Conservation (phyloP, 2,888 invertebrate species). For the Malachius bipustulatus region DNA sequence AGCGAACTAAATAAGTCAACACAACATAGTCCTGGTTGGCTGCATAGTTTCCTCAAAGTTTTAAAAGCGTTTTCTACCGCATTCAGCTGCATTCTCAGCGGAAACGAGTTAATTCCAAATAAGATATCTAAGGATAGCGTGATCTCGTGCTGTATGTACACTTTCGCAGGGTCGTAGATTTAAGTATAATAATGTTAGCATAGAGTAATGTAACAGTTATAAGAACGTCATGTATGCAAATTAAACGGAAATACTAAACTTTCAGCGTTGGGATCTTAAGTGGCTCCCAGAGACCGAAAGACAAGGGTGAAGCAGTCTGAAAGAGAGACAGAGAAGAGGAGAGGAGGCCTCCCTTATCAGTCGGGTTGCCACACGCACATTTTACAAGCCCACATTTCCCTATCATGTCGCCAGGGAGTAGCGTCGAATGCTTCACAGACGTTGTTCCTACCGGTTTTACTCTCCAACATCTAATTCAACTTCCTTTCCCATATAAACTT, state of each 20-base stretch:
- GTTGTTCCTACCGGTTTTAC: conserved; percentile 10
- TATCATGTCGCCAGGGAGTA: conserved; percentile 26
- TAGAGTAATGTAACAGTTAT: conserved; percentile 25
- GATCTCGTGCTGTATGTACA: background rate
- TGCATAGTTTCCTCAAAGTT: too few species aligned
- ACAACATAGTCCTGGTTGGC: too few species aligned
- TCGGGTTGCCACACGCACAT: conserved; percentile 26
- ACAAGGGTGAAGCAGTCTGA: too few species aligned
- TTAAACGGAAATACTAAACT: conserved; percentile 26
- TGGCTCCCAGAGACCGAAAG: conserved; percentile 24
- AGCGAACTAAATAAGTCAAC: too few species aligned
- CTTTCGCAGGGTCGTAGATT: conserved; percentile 12
- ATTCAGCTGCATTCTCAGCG: too few species aligned
- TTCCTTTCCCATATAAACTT: conserved; percentile 10
- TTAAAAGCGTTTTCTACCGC: too few species aligned
- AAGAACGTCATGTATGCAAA: conserved; percentile 25
- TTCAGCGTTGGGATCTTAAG: conserved; percentile 25
- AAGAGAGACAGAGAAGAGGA: conserved; percentile 3
- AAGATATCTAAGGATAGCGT: conserved; percentile 1
- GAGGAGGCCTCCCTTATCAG: conserved; percentile 27
- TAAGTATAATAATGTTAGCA: conserved; percentile 21
- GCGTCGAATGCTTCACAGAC: conserved; percentile 19
- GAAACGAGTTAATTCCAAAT: background rate
- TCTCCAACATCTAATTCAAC: conserved; percentile 16
- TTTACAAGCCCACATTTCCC: conserved; percentile 27